phyloP scores from a whole-genome alignment of 37 sponge, comb jelly and placozoan species.

The Axinella damicornis region DNA sequence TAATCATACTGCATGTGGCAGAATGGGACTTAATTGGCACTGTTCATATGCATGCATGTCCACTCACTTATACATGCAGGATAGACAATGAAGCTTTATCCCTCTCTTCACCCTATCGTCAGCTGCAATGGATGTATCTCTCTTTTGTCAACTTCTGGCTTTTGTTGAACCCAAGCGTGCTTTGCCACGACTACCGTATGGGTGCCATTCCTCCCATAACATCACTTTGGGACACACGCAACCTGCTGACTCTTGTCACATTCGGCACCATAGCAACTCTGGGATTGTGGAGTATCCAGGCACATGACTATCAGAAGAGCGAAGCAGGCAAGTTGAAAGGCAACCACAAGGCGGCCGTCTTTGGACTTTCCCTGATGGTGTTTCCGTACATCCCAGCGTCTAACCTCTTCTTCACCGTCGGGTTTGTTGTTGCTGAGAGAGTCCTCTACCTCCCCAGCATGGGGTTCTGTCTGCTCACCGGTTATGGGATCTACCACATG shows the following conservation, averaged over 20 bases:
- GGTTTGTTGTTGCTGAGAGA: constrained; percentile 96
- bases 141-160: constrained; percentile 79
- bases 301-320: neutral
- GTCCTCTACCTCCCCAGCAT: constrained; percentile 93
- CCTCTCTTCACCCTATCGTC: constrained; percentile 72
- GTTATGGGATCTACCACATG: constrained; percentile 14
- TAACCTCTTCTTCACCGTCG: constrained; percentile 96
- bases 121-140: constrained; percentile 86
- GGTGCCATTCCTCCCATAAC: constrained; percentile 85
- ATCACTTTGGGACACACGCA: constrained; percentile 68
- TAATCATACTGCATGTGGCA: neutral
- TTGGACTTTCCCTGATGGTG: constrained; percentile 78
- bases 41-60: neutral
- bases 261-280: constrained; percentile 26
- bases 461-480: constrained; percentile 53
- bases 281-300: neutral
- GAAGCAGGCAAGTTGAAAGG: too few species aligned
- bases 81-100: constrained; percentile 85
- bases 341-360: constrained; percentile 32
- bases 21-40: neutral
- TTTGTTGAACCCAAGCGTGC: constrained; percentile 70
- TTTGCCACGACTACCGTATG: constrained; percentile 93
- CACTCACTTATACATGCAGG: constrained; percentile 40
- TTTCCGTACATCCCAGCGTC: constrained; percentile 96
- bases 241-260: constrained; percentile 63